Base-by-base conservation (phyloP, 2,797 vertebrate species). In the Passerculus sandwichensis region DNA sequence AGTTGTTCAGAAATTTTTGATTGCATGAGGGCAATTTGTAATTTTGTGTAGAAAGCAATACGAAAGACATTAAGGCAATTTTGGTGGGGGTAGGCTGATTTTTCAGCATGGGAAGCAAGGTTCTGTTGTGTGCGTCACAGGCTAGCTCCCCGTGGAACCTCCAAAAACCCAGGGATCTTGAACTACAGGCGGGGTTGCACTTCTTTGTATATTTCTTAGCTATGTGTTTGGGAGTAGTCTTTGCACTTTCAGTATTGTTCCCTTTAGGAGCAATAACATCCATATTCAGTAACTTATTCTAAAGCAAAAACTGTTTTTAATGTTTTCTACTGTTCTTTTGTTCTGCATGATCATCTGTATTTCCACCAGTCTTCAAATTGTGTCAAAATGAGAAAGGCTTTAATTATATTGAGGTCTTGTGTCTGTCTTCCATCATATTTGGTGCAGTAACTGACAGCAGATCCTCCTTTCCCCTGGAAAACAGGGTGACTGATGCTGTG, bases 321-420 rank as follows among this genome's bases (percentile, higher is more conserved):
- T 51, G n/a, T 51, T 81, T 85, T 75, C 54, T 78, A 1, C 78
- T 66, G 3, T 70, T 85, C 66, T 65, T 91, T 93, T 96, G 76
- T 94, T 92, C 30, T 76, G 2, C 8, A 0, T 62, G 70, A 70
- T 93, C 47, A 65, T 84, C 70, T 87, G 0, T 73, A 29, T 88
- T 92, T 94, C 78, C 10, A 3, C 5, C n/a, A 78, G 32, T 32
- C 87, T 92, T 89, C 42, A 64, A 88, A 71, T 54, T 85, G 29
- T 53, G 51, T 83, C 57, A 61, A 81, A 82, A 83, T 70, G 80
- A 86, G 85, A 90, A 90, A 86, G 80, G 48, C 80, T 90, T 91
- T 88, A 93, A 85, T 95, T 94, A 89, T 67, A 36, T 44, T 45
- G 70, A 78, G 74, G 56, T 62, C 62, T 94, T 1, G 1, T 72